These are phyloP conservation scores for Eupithecia dodoneata DNA, from an alignment of 2,888 invertebrate species.

Conservation along the genomic window DNA sequence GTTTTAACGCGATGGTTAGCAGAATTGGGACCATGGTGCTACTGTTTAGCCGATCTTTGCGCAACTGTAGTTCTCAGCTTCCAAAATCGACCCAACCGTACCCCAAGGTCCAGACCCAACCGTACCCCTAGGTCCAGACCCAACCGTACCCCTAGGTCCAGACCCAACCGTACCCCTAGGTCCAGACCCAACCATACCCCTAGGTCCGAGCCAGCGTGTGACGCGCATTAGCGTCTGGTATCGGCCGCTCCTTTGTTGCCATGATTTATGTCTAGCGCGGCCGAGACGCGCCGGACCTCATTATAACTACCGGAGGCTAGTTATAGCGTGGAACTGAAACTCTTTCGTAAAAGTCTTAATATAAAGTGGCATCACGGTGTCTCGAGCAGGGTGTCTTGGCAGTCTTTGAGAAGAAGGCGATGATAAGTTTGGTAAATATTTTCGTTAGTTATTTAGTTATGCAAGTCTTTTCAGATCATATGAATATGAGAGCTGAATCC, in stretches of 20 bases:
- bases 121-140: too few species aligned
- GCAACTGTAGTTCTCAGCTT: background rate
- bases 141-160: too few species aligned
- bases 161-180: too few species aligned
- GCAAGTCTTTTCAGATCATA: background rate
- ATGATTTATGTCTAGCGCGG: slow-evolving; percentile 70
- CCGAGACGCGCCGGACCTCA: slow-evolving; percentile 21
- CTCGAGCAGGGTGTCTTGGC: background rate
- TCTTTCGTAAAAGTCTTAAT: background rate
- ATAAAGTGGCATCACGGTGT: background rate
- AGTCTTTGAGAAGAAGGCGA: background rate
- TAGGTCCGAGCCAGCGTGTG: slow-evolving; percentile 22
- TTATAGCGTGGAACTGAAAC: slow-evolving; percentile 26
- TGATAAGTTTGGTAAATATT: too few species aligned
- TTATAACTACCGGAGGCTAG: slow-evolving; percentile 38
- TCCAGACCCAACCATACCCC: slow-evolving; percentile 16
- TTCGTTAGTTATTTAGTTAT: background rate
- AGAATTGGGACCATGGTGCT: too few species aligned
- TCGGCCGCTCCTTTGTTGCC: slow-evolving; percentile 69
- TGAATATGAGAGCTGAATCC: background rate
- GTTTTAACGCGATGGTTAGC: too few species aligned
- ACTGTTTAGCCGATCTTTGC: background rate
- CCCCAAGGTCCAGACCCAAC: too few species aligned
- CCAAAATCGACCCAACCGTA: background rate
- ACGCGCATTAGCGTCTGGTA: slow-evolving; percentile 62